Percentiles rank a stretch among this genome's conserved stretches.
Conservation (phyloP, 2,888 invertebrate species). For the Epirrhoe tristata region DNA sequence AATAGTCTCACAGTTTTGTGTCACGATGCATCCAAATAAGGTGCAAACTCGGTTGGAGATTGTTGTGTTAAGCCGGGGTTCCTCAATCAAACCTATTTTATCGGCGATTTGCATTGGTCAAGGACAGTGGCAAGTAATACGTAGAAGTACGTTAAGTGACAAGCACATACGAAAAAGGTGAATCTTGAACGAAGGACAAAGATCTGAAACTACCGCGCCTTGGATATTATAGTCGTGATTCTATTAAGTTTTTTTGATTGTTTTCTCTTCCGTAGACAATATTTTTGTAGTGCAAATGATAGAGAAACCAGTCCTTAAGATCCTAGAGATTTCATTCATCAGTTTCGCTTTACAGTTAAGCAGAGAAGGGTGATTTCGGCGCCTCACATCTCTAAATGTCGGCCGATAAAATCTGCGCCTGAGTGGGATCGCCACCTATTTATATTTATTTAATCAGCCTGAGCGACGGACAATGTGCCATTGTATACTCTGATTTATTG, state of each 20-base stretch:
- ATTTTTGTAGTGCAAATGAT: not conserved
- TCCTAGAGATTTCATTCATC: constrained; percentile 53
- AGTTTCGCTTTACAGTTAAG: constrained; percentile 60
- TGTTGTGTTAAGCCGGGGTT: constrained; percentile 4
- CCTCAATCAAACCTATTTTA: no score
- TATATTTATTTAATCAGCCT: constrained; percentile 82
- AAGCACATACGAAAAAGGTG: no score
- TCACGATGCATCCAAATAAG: constrained; percentile 55
- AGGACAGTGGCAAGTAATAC: not conserved
- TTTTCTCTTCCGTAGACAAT: not conserved
- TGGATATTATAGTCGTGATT: no score
- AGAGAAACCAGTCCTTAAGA: constrained; percentile 14
- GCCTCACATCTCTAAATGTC: constrained; percentile 65
- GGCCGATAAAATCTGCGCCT: constrained; percentile 78
- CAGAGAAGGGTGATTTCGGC: constrained; percentile 63
- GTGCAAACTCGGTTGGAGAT: constrained; percentile 47
- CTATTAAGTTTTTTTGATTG: no score
- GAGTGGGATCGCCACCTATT: constrained; percentile 80
- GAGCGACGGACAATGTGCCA: constrained; percentile 84
- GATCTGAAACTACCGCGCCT: no score
- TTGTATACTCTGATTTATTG: constrained; percentile 82
- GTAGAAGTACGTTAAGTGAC: not conserved
- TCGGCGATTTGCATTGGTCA: no score
- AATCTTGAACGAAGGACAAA: no score
- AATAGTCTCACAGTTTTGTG: constrained; percentile 45